Base-by-base conservation (phyloP, 2,797 vertebrate genomes). In the Hippoglossus hippoglossus region DNA sequence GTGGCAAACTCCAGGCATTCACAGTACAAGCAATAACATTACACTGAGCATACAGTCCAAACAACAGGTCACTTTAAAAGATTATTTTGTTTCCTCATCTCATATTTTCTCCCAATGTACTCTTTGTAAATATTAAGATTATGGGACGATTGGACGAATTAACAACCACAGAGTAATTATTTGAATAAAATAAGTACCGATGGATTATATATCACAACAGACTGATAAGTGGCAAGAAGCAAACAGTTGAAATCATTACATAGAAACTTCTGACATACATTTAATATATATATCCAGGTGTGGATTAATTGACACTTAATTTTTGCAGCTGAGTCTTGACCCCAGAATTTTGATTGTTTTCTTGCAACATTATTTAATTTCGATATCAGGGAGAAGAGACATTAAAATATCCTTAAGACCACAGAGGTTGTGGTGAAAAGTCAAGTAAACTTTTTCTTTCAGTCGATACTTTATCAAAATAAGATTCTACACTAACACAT, bases 401-500 rank as follows among this genome's bases (percentile, higher is more conserved):
- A 63, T 56, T 44, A n/a, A 73, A 22, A 72, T 49, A 75, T 19
- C 22, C 8, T 13, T 2, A 54, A 61, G 36, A 63, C 57, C 31
- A 63, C 60, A 64, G 63, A 57, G 44, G 54, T 54, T 67, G 16
- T 13, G 41, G 41, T 44, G 12, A 44, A 44, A 16, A 46, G 44
- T 16, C 6, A 2, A 19, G 18, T 46, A 19, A 18, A 46, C 44
- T 2, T 46, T 10, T 44, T 44, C 41, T 46, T 46, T 46, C 44
- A 18, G 44, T 16, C 5, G 44, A 67, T 63, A 56, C 21, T 71
- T 62, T 56, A 19, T 56, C 56, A 74, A 22, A 26, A 67, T 79
- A 57, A 69, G 31, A 70, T 12, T 0, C 34, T 58, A 70, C n/a
- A 76, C 16, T 60, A 31, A 73, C n/a, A 46, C 63, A 65, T 72